Evolutionary conservation across 2,113 vertebrate genomes (phyloP).

Genomic region (Pteruthius melanotis): DNA sequence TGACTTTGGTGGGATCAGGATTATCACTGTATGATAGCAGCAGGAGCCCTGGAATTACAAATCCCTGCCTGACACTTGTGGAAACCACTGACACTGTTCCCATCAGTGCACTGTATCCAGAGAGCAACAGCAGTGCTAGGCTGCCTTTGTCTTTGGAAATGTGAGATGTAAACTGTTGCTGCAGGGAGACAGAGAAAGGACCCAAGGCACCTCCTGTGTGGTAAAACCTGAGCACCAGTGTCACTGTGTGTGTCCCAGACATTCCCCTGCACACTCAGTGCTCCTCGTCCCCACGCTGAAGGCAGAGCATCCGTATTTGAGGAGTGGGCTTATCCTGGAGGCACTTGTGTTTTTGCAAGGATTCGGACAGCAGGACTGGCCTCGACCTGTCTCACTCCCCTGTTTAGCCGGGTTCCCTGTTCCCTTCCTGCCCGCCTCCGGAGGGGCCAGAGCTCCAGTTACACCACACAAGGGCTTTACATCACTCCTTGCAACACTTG

Average conservation of each 20-base stretch:
- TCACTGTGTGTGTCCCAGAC: accelerated
- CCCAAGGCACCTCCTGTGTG: accelerated
- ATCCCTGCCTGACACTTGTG: background rate
- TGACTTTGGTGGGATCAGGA: background rate
- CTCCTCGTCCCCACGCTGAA: accelerated
- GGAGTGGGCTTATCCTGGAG: background rate
- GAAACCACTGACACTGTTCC: background rate
- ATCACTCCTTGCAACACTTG: background rate
- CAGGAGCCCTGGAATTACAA: background rate
- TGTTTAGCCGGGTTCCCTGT: background rate
- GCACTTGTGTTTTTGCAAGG: accelerated
- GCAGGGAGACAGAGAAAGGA: background rate
- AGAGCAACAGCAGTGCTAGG: background rate
- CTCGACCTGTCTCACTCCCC: accelerated
- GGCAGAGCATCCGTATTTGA: accelerated
- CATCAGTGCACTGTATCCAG: accelerated
- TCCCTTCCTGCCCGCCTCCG: accelerated
- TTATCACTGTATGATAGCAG: background rate
- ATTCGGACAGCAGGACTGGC: background rate
- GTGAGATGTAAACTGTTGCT: background rate
- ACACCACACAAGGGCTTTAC: background rate
- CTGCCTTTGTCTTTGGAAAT: background rate
- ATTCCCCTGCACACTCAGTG: accelerated
- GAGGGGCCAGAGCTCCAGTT: background rate
- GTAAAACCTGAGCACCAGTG: background rate